Conservation (phyloP, 1,140 invertebrate genomes). For the Calliphora vicina region DNA sequence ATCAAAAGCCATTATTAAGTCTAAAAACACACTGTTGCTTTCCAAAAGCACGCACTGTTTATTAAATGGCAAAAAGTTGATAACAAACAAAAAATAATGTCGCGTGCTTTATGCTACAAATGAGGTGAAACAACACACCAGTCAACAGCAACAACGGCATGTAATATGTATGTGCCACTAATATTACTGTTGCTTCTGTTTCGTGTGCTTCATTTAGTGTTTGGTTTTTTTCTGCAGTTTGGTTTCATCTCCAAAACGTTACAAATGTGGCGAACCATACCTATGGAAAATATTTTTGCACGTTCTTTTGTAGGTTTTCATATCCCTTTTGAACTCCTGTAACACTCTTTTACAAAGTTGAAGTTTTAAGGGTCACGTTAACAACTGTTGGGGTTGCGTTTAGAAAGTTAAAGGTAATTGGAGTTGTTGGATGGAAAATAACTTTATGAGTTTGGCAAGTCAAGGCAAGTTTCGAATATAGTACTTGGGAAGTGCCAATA, state of each 20-base stretch:
- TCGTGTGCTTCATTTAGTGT: no score
- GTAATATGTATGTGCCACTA: not conserved
- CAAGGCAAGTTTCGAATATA: no score
- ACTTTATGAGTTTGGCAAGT: no score
- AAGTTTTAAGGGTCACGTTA: not conserved
- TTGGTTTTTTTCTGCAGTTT: not conserved
- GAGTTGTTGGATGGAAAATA: no score
- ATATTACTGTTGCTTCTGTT: not conserved
- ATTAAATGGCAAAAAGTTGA: not conserved
- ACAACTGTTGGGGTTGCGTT: no score
- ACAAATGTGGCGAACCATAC: not conserved
- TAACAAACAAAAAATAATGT: not conserved
- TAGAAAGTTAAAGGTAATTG: no score
- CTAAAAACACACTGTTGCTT: slow-evolving; percentile 6
- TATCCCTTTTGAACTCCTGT: not conserved
- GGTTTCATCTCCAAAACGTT: not conserved
- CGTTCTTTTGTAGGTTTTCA: no score
- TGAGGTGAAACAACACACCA: not conserved
- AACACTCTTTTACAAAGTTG: not conserved
- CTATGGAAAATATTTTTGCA: not conserved
- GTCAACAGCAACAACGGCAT: no score
- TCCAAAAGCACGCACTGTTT: not conserved
- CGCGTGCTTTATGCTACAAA: not conserved
- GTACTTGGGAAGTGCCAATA: no score
- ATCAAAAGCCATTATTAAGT: not conserved